Base-by-base conservation (phyloP, 2,797 vertebrate species). In the Alfaro cultratus region DNA sequence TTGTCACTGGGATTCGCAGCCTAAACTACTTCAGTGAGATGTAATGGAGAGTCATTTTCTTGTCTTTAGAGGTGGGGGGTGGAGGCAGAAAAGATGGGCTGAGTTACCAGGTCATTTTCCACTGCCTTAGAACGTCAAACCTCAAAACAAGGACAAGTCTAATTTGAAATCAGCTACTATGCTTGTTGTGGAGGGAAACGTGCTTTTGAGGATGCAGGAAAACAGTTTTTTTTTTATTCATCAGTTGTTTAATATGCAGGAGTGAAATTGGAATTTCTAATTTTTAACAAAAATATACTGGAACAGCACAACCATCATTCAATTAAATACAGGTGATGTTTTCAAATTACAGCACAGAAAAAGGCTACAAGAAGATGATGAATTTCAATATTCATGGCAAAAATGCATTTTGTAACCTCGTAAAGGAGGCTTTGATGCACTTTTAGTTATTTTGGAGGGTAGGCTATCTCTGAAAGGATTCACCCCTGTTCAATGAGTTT, bases 31-130 rank as follows among this genome's bases (percentile, higher is more conserved):
- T 71, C 91, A 89, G 91, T 86, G 88, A 85, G 92, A 93, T 86
- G 91, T 95, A 95, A 95, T 95, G 88, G 92, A 93, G 82, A 88
- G 91, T 92, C 94, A 96, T 96, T 96, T 96, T 95, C 95, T 93
- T 93, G 94, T 95, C 95, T 94, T 89, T 64, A 64, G 29, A 62
- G 21, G 43, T 2, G 82, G 80, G 34, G 49, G 43, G 3, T 5
- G 43, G 12, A 21, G 0, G 73, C 43, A 47, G 85, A 34, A 36
- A 60, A 53, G 55, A 88, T 87, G 81, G 79, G 78, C 67, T 64
- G 80, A 77, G 87, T 87, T 86, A 85, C 60, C 78, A 57, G 80
- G 92, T 91, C 93, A 88, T 89, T 92, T 94, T 93, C 91, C 89
- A 92, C 88, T 86, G 86, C 87, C 71, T 92, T 90, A 89, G 86